Evolutionary conservation across 2,888 invertebrate species (phyloP).

Genomic region (Mesopsocus fuscifrons): DNA sequence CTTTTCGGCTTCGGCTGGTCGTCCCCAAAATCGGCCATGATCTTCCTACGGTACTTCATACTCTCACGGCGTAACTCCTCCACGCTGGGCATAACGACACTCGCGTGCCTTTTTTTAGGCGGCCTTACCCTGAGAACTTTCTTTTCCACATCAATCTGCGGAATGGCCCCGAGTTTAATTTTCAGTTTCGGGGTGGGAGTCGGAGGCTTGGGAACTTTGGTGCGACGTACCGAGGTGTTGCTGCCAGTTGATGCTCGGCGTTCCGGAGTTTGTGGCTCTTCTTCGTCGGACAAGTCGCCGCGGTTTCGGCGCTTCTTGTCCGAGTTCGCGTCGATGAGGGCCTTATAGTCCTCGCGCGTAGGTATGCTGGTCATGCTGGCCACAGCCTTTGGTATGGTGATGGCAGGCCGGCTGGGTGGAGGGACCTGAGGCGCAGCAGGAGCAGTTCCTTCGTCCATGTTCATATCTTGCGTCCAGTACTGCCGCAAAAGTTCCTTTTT

Average conservation of each 20-base stretch:
- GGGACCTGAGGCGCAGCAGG: constrained; percentile 36
- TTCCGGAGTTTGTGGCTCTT: constrained; percentile 23
- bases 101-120: constrained; percentile 54
- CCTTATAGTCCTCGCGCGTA: constrained; percentile 65
- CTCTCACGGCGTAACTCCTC: constrained; percentile 67
- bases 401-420: constrained; percentile 45
- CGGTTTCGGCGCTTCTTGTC: constrained; percentile 45
- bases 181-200: constrained; percentile 45
- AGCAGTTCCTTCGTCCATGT: constrained; percentile 36
- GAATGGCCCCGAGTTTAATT: constrained; percentile 42
- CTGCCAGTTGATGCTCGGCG: not conserved
- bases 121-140: constrained; percentile 33
- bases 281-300: constrained; percentile 28
- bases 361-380: constrained; percentile 77
- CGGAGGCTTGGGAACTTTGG: constrained; percentile 19
- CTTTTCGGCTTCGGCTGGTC: constrained; percentile 36
- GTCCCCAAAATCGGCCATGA: constrained; percentile 67
- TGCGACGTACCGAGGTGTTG: not conserved
- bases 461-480: constrained; percentile 72
- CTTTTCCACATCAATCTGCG: constrained; percentile 22
- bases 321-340: constrained; percentile 39
- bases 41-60: constrained; percentile 68
- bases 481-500: constrained; percentile 75
- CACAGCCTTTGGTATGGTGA: constrained; percentile 73
- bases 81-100: constrained; percentile 37